phyloP scores from a whole-genome alignment of 1,140 invertebrate species.

The Drosophila baimaii region DNA sequence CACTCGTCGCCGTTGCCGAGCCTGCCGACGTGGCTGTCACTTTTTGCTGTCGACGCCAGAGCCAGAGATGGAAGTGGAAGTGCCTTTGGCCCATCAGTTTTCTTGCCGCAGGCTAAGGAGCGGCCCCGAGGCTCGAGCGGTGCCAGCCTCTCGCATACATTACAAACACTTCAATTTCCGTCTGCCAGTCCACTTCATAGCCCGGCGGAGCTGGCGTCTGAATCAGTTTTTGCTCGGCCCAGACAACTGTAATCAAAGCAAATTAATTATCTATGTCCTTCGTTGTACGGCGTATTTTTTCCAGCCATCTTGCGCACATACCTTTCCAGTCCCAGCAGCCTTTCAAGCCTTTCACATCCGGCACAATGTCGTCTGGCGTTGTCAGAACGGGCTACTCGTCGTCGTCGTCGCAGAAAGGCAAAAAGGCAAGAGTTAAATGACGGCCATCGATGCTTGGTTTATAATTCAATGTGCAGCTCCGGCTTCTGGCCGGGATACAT shows the following conservation, averaged over 20 bases:
- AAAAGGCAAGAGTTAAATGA: slow-evolving; percentile 55
- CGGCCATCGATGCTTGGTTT: slow-evolving; percentile 48
- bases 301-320: slow-evolving; percentile 15
- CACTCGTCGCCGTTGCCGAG: slow-evolving; percentile 32
- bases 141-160: slow-evolving; percentile 47
- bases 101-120: slow-evolving; percentile 21
- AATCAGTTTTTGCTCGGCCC: slow-evolving; percentile 22
- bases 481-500: neutral
- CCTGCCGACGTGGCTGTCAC: slow-evolving; percentile 38
- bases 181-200: slow-evolving; percentile 44
- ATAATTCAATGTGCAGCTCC: slow-evolving; percentile 43
- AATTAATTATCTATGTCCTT: slow-evolving; percentile 73
- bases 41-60: slow-evolving; percentile 58
- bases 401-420: slow-evolving; percentile 14
- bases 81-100: slow-evolving; percentile 44
- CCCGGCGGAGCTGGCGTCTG: slow-evolving; percentile 12
- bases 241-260: slow-evolving; percentile 76
- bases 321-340: slow-evolving; percentile 16
- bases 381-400: slow-evolving; percentile 33
- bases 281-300: slow-evolving; percentile 34
- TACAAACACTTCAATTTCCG: slow-evolving; percentile 79
- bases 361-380: slow-evolving; percentile 42
- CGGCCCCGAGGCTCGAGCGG: neutral
- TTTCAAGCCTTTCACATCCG: slow-evolving; percentile 44
- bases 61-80: slow-evolving; percentile 44